Conservation (phyloP, 2,113 vertebrate species). For the Spermophilus dauricus region DNA sequence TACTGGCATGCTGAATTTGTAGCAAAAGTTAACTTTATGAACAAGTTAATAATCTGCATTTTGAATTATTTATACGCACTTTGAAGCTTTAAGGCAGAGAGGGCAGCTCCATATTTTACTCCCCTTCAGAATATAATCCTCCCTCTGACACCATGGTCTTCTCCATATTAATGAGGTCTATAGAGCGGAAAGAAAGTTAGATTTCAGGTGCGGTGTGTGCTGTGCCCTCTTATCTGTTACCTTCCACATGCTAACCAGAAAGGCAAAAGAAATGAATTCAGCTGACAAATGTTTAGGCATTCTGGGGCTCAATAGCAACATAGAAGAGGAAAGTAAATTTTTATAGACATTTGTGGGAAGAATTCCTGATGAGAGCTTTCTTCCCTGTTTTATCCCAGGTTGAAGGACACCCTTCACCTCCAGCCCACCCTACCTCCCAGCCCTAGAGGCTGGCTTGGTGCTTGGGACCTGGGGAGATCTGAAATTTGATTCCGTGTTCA, state of each 20-base stretch:
- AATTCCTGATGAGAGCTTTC: neutral
- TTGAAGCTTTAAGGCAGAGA: conserved; percentile 72
- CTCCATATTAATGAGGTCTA: conserved; percentile 67
- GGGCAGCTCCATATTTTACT: conserved; percentile 61
- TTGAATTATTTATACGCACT: conserved; percentile 81
- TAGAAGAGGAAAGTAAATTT: neutral
- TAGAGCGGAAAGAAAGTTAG: conserved; percentile 38
- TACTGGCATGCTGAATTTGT: conserved; percentile 41
- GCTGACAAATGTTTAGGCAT: conserved; percentile 42
- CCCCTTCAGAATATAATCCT: conserved; percentile 59
- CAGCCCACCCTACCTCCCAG: neutral
- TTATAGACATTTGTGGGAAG: neutral
- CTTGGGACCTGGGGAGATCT: neutral
- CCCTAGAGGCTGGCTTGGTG: neutral
- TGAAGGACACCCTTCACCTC: neutral
- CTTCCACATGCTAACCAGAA: neutral
- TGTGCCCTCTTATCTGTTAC: conserved; percentile 35
- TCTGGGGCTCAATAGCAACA: neutral
- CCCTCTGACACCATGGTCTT: conserved; percentile 37
- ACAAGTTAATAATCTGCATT: conserved; percentile 75
- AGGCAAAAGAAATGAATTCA: conserved; percentile 23
- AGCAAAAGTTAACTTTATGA: conserved; percentile 77
- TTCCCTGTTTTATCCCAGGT: neutral
- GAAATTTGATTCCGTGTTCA: neutral
- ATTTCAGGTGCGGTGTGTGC: conserved; percentile 18